Conservation (phyloP, 2,888 invertebrate species). For the Amiota mariae region DNA sequence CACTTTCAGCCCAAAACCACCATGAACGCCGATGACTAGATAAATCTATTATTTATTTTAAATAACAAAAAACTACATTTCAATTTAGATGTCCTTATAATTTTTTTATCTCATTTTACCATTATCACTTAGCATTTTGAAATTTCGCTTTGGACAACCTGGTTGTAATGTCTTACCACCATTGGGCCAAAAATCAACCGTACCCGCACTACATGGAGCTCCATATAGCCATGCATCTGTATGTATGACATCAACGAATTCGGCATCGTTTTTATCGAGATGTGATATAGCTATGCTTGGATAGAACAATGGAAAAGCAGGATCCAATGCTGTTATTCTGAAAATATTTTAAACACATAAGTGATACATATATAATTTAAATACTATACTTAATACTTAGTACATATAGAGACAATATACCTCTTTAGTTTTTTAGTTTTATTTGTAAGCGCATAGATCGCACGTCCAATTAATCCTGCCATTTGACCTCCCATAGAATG, state of each 20-base stretch:
- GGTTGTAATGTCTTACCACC: constrained; percentile 78
- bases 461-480: constrained; percentile 69
- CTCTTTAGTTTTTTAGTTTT: constrained; percentile 52
- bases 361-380: constrained; percentile 15
- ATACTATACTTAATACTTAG: too few relatives aligned
- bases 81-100: neutral
- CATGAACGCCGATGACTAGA: constrained; percentile 79
- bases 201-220: constrained; percentile 77
- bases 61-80: neutral
- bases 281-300: constrained; percentile 65
- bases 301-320: constrained; percentile 78
- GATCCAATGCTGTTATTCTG: constrained; percentile 78
- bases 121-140: constrained; percentile 70
- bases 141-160: constrained; percentile 75
- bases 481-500: constrained; percentile 73
- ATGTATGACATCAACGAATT: constrained; percentile 81
- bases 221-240: constrained; percentile 80
- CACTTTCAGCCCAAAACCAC: constrained; percentile 79
- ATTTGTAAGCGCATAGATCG: constrained; percentile 53
- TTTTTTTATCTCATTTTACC: constrained; percentile 49
- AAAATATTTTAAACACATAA: neutral
- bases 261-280: constrained; percentile 75
- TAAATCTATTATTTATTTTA: constrained; percentile 71
- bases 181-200: constrained; percentile 79
- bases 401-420: too few relatives aligned